Base-by-base conservation (phyloP, 2,113 vertebrate species). In the Manacus vitellinus region DNA sequence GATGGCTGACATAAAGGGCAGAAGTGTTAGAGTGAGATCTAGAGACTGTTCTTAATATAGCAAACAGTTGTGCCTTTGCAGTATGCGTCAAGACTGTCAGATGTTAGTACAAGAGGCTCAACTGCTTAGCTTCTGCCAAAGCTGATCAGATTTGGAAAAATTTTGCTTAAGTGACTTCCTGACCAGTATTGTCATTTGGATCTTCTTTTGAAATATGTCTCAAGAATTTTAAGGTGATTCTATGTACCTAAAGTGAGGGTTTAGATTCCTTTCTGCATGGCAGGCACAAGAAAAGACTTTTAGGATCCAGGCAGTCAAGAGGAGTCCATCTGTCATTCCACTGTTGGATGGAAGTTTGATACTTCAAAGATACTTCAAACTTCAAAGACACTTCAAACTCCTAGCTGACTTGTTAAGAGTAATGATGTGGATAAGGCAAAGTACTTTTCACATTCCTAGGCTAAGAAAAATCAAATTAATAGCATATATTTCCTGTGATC, bases 241-340 rank as follows among this genome's bases (percentile, higher is more conserved):
- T 47, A 1, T 0, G 0, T 39, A 31, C 23, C 25, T 54, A 14
- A 67, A 55, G 21, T 22, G 28, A 71, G 14, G 9, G 10, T 46
- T 94, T 63, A 58, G 49, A 70, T 91, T 41, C 12, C 8, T 71
- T 16, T 75, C 22, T 85, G 37, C 9, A 15, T 85, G 35, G 20
- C 44, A 73, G n/a, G 28, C 56, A 67, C 18, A 62, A 92, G 46
- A 46, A 61, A 43, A 76, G 33, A 39, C 33, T 37, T 30, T 4
- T 12, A 14, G 41, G 15, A 6, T 58, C 93, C 24, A 54, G 66
- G 20, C 25, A 61, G 31, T 46, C n/a, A 63, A 14, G 61, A 52
- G 58, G 8, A 35, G 22, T 37, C 28, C n/a, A 12, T 37, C 39
- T 86, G 20, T 73, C 49, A 66, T 70, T 70, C 30, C 7, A 4